Percentiles rank a stretch among this genome's conserved stretches.
Conservation (phyloP, 2,113 vertebrate genomes). For the Octodon degus region DNA sequence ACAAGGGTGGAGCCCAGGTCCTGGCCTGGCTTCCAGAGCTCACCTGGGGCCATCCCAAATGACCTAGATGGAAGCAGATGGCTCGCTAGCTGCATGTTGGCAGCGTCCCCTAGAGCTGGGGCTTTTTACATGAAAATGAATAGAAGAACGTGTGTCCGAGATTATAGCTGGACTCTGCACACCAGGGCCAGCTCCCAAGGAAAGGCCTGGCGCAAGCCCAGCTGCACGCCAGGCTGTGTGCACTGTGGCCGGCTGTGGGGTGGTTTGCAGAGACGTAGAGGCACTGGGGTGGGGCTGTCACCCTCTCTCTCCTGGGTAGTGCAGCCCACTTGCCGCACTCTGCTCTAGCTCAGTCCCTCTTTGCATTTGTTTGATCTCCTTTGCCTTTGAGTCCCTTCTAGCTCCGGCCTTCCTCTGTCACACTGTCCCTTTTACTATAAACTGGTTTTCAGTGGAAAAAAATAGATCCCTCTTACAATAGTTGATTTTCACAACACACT, state of each 20-base stretch:
- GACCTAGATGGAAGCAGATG: neutral
- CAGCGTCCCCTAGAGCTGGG: neutral
- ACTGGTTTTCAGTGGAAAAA: neutral
- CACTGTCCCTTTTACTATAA: conserved; percentile 3
- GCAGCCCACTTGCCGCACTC: neutral
- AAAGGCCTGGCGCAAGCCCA: neutral
- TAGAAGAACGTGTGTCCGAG: neutral
- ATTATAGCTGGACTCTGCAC: neutral
- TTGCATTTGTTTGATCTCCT: neutral
- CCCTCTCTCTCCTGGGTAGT: neutral
- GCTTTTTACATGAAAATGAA: neutral
- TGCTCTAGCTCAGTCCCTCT: neutral
- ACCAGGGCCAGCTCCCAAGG: neutral
- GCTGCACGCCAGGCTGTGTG: neutral
- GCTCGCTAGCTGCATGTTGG: neutral
- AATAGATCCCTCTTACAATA: neutral
- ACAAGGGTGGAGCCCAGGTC: neutral
- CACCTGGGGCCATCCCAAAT: rapidly evolving
- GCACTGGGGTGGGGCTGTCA: neutral
- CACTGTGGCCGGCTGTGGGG: neutral
- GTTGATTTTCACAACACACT: neutral
- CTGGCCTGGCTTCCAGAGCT: neutral
- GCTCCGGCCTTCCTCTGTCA: neutral
- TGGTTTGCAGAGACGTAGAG: neutral
- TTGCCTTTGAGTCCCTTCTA: neutral